Base-by-base conservation (phyloP, 1,140 invertebrate species). In the Olivierus martensii region DNA sequence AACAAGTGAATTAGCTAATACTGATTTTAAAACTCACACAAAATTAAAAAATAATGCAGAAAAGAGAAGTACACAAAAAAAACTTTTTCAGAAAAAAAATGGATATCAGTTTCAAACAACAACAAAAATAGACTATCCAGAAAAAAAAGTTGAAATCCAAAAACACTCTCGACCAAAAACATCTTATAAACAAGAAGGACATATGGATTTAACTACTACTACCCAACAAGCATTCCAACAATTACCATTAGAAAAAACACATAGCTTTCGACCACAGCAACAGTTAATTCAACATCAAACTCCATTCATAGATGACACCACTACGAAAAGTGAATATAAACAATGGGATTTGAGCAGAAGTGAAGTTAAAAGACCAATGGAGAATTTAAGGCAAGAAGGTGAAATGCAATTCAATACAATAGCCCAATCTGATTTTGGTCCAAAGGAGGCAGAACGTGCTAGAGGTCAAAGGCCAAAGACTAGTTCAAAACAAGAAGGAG, bases 401-500 rank as follows among this genome's bases (percentile, higher is more conserved):
- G 55, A 41, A 22, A 57, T 57, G 55, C 41, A 57, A 18, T 57
- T 57, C n/a, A 11, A 46, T n/a, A 57, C 55, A 11, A 57, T 46
- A 19, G 50, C 47, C 15, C 46, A 50, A 17, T 41, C 38, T 17
- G 55, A 57, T 18, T 57, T 57, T 47, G 21, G 4, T 17, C 17
- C 41, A 5, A 43, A 43, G 9, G 17, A 17, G 7, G 41, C 21
- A 1, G 41, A 43, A 2, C 4, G 2, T 4, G 21, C 17, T 5
- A 17, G 41, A 17, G 41, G 41, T 17, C 21, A 18, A 7, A 17
- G 41, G 7, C 41, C 28, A 28, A 28, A 6, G 28, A 28, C 28
- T 6, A 28, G 4, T 0, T 28, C 28, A 17, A 37, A 48, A 36
- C 49, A 69, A 45, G 61, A 62, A 14, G 70, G 69, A 1, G 63